These are phyloP conservation scores for Branchinecta lindahli DNA, from an alignment of 1,140 invertebrate genomes.

Conservation along the genomic window DNA sequence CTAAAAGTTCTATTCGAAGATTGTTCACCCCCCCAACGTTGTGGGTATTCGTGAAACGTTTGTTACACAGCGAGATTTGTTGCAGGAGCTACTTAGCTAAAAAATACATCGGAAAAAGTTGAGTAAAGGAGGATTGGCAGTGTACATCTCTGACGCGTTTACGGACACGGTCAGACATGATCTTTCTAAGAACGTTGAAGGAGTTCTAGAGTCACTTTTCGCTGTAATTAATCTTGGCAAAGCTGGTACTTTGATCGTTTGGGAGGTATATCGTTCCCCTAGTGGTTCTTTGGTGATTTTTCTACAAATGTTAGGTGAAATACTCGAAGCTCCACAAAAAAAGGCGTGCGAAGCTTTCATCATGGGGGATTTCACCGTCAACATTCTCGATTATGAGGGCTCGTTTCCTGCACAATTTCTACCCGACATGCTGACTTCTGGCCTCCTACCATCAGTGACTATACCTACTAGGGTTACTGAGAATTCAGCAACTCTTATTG, in stretches of 20 bases:
- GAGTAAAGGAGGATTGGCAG: background rate
- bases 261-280: background rate
- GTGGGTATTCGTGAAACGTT: background rate
- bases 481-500: background rate
- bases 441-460: background rate
- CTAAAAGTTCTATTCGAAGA: background rate
- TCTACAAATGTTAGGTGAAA: background rate
- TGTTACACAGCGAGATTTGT: constrained; percentile 1
- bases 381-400: background rate
- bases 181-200: constrained; percentile 6
- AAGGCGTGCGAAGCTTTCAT: background rate
- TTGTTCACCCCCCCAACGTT: background rate
- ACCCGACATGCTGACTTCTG: background rate
- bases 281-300: background rate
- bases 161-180: background rate
- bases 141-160: constrained; percentile 1
- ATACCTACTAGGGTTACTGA: background rate
- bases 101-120: background rate
- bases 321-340: background rate
- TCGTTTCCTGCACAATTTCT: background rate
- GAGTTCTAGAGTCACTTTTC: constrained; percentile 7
- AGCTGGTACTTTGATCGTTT: background rate
- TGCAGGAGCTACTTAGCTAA: background rate
- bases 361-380: background rate
- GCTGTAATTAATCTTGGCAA: background rate